Percentiles rank a stretch among this genome's conserved stretches.
These are phyloP conservation scores for Hystrix brachyura DNA, from an alignment of 2,113 vertebrate species.

Conservation along the genomic window DNA sequence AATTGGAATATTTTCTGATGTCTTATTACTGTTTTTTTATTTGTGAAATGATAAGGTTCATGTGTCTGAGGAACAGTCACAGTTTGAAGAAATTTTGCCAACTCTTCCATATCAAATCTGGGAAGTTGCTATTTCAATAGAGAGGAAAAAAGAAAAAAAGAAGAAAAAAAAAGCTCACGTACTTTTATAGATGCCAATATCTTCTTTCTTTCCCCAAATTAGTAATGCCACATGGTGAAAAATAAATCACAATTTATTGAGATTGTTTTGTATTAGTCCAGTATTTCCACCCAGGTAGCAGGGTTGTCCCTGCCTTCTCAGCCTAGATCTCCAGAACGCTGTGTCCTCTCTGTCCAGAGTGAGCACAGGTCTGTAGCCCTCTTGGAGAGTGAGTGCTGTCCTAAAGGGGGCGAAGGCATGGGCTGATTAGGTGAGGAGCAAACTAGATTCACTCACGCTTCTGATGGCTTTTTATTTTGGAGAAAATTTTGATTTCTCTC, in stretches of 20 bases:
- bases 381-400: neutral
- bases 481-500: slow-evolving; percentile 20
- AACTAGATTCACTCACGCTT: neutral
- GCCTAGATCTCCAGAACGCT: neutral
- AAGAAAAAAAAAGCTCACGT: neutral
- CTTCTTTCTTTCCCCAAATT: neutral
- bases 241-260: neutral
- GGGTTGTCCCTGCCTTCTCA: neutral
- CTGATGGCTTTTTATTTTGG: neutral
- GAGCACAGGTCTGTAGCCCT: neutral
- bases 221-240: slow-evolving; percentile 13
- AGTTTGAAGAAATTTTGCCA: slow-evolving; percentile 51
- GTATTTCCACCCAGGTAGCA: neutral
- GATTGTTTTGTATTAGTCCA: neutral
- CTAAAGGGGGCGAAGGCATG: neutral
- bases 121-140: slow-evolving; percentile 2
- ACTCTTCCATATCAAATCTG: neutral
- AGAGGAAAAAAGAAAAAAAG: neutral
- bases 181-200: neutral
- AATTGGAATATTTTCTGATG: neutral
- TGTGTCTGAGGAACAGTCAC: neutral
- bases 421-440: neutral
- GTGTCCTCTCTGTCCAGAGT: neutral
- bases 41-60: slow-evolving; percentile 29
- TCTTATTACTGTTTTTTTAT: slow-evolving; percentile 38